A percentile compares a stretch with the other conserved stretches of the same genome.
Conservation (phyloP, 1,140 invertebrate genomes). For the Druon quercuslanigerum region DNA sequence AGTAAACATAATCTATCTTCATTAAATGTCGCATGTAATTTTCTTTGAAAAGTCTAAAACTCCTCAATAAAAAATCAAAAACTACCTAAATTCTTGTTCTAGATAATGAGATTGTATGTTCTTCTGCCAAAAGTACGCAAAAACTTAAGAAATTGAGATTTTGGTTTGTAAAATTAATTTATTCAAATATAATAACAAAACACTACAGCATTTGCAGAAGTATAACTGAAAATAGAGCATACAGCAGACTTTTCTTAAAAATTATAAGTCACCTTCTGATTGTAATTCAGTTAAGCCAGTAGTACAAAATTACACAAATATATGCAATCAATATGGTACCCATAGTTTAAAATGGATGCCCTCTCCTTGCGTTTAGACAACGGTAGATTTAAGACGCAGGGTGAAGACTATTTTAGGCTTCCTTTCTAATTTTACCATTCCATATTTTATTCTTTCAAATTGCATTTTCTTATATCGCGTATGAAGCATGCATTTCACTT, state of each 20-base stretch:
- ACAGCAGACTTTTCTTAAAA: not conserved
- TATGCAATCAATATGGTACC: constrained; percentile 15
- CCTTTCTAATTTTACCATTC: not conserved
- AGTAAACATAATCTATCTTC: too few relatives aligned
- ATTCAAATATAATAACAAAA: not conserved
- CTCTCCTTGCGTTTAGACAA: not conserved
- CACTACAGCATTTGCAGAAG: not conserved
- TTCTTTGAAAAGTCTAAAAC: too few relatives aligned
- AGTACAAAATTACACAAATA: constrained; percentile 5
- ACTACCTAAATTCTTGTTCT: too few relatives aligned
- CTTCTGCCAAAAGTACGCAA: too few relatives aligned
- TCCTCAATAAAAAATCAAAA: too few relatives aligned
- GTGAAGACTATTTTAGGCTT: not conserved
- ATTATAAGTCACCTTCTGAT: not conserved
- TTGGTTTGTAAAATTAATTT: not conserved
- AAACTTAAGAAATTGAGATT: too few relatives aligned
- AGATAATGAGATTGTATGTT: too few relatives aligned
- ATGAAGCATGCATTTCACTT: not conserved
- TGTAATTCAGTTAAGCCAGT: constrained; percentile 1
- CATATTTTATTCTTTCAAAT: not conserved
- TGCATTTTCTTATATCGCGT: not conserved
- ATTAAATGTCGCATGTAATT: too few relatives aligned
- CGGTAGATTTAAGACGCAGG: not conserved
- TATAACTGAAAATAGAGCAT: not conserved
- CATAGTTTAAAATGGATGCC: not conserved